A percentile compares a stretch with the other conserved stretches of the same genome.
phyloP scores from a whole-genome alignment of 2,113 vertebrate genomes.

The Tetrax tetrax region DNA sequence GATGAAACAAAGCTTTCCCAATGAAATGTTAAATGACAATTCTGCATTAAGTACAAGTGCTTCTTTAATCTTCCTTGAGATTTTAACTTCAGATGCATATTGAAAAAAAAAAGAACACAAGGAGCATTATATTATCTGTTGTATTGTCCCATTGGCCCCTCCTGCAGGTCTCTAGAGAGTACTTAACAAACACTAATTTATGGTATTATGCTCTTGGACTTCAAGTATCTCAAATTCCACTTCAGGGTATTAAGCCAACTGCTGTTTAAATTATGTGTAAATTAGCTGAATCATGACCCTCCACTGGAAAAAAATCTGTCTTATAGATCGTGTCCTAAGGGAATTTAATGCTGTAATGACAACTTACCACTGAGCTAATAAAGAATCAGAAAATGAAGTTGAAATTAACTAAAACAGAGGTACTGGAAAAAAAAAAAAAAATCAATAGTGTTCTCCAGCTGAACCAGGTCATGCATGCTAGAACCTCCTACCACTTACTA shows the following conservation, averaged over 20 bases:
- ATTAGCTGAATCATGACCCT: background rate
- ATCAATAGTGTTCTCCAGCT: background rate
- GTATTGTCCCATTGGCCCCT: background rate
- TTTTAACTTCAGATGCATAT: background rate
- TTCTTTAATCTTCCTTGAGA: background rate
- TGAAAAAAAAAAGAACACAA: background rate
- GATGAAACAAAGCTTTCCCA: background rate
- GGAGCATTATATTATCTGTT: background rate
- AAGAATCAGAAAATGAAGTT: conserved; percentile 22
- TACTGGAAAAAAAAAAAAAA: background rate
- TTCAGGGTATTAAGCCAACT: conserved; percentile 37
- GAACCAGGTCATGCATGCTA: conserved; percentile 14
- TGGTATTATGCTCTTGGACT: background rate
- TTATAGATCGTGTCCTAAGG: conserved; percentile 20
- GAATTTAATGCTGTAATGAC: background rate
- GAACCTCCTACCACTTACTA: background rate
- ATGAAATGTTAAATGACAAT: background rate
- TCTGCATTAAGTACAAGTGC: background rate
- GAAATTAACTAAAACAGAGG: conserved; percentile 14
- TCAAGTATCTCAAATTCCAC: conserved; percentile 12
- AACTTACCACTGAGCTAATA: conserved; percentile 37
- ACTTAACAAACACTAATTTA: conserved; percentile 22
- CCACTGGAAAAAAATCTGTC: conserved; percentile 2
- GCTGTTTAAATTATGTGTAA: conserved; percentile 39
- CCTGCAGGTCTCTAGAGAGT: background rate